Evolutionary conservation across 2,797 vertebrate genomes (phyloP).

Genomic region (Brotula barbata): DNA sequence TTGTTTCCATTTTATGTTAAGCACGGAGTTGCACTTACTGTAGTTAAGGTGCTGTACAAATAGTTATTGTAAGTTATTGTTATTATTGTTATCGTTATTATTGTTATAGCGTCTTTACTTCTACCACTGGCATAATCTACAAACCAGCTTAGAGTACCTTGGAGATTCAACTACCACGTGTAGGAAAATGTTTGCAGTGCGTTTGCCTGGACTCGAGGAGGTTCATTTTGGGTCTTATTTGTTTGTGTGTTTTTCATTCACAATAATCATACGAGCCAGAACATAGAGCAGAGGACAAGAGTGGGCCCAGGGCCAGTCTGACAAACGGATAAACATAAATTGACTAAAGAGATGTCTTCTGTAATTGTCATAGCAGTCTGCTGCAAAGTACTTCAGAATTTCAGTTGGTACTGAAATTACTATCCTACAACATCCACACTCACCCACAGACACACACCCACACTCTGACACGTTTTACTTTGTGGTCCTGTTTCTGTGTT

Average conservation of each 20-base stretch:
- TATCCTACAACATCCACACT: not conserved
- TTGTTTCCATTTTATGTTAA: too few relatives aligned
- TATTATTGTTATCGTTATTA: too few relatives aligned
- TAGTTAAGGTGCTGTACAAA: too few relatives aligned
- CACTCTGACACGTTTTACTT: too few relatives aligned
- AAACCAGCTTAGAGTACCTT: slow-evolving; percentile 1
- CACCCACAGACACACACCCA: not conserved
- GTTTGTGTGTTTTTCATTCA: slow-evolving; percentile 2
- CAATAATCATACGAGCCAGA: slow-evolving; percentile 8
- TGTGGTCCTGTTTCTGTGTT: too few relatives aligned
- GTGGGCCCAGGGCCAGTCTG: slow-evolving; percentile 15
- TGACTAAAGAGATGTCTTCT: slow-evolving; percentile 16
- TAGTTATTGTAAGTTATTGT: too few relatives aligned
- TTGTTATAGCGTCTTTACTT: too few relatives aligned
- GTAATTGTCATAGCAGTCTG: slow-evolving; percentile 24
- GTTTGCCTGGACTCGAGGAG: not conserved
- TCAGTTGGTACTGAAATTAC: slow-evolving; percentile 31
- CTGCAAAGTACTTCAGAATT: slow-evolving; percentile 25
- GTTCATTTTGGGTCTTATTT: too few relatives aligned
- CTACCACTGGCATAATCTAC: not conserved
- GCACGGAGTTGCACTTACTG: too few relatives aligned
- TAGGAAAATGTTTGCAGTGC: not conserved
- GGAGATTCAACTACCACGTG: not conserved
- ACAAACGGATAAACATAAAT: slow-evolving; percentile 24
- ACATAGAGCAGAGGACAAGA: slow-evolving; percentile 12